Percentiles rank a stretch among this genome's conserved stretches.
Conservation (phyloP, 2,797 vertebrate species). For the Dendrocincla tyrannina region DNA sequence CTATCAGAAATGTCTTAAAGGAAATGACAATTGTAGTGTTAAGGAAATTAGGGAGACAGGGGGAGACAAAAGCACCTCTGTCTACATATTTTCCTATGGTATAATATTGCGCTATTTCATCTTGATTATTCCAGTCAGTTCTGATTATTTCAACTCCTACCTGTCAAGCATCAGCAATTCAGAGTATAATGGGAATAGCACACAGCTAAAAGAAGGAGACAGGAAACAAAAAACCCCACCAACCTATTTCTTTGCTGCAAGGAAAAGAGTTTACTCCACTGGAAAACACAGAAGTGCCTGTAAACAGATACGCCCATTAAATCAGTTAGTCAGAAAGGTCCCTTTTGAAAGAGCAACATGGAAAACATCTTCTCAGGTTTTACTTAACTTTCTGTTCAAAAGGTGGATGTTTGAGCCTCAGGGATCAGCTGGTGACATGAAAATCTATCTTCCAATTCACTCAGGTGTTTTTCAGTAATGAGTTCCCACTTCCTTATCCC, state of each 20-base stretch:
- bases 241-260: not conserved
- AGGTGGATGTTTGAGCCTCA: not conserved
- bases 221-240: not conserved
- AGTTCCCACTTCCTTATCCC: not conserved
- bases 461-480: conserved; percentile 18
- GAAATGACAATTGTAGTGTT: not conserved
- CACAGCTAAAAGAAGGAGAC: not conserved
- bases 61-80: not conserved
- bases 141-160: not conserved
- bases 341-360: not conserved
- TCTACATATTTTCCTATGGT: not conserved
- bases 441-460: conserved; percentile 60
- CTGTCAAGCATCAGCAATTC: not conserved
- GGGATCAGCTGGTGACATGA: conserved; percentile 36
- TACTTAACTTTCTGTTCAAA: conserved; percentile 37
- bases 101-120: not conserved
- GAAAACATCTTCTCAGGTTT: conserved; percentile 36
- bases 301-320: not conserved
- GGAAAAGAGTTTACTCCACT: not conserved
- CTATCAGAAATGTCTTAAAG: not conserved
- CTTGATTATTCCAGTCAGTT: not conserved
- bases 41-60: not conserved
- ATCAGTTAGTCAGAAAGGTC: not conserved
- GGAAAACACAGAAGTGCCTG: not conserved
- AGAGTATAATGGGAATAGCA: not conserved